Conservation (phyloP, 2,113 vertebrate species). For the Hippoglossus stenolepis region DNA sequence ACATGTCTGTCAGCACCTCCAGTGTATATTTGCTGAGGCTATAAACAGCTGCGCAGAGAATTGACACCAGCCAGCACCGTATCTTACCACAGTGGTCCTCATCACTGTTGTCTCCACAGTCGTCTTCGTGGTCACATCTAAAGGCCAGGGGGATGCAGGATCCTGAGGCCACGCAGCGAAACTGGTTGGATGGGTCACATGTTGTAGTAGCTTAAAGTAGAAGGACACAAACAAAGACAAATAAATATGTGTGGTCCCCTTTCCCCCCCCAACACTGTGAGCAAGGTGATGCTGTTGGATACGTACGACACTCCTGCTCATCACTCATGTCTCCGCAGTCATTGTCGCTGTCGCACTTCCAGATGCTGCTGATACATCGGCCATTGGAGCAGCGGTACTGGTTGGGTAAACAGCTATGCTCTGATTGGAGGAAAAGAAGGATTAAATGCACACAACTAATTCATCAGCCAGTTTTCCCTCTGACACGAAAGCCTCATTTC, state of each 20-base stretch:
- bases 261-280: neutral
- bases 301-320: slow-evolving; percentile 95
- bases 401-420: slow-evolving; percentile 90
- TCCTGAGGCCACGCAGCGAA: slow-evolving; percentile 92
- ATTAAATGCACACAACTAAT: neutral
- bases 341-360: slow-evolving; percentile 97
- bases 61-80: neutral
- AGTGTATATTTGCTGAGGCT: neutral
- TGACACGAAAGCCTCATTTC: too few species aligned
- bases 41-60: neutral
- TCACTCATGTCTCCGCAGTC: slow-evolving; percentile 99
- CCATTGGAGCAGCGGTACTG: slow-evolving; percentile 96
- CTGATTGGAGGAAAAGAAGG: slow-evolving; percentile 48
- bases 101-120: slow-evolving; percentile 98
- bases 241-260: neutral
- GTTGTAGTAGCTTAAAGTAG: slow-evolving; percentile 86
- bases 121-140: slow-evolving; percentile 97
- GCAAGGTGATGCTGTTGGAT: rapidly evolving
- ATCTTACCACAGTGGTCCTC: slow-evolving; percentile 92
- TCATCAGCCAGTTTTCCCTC: neutral
- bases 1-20: neutral
- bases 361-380: slow-evolving; percentile 97
- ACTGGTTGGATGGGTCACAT: slow-evolving; percentile 91
- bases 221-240: neutral
- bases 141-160: slow-evolving; percentile 96